Conservation (phyloP, 2,797 vertebrate species). For the Chloroceryle inda region DNA sequence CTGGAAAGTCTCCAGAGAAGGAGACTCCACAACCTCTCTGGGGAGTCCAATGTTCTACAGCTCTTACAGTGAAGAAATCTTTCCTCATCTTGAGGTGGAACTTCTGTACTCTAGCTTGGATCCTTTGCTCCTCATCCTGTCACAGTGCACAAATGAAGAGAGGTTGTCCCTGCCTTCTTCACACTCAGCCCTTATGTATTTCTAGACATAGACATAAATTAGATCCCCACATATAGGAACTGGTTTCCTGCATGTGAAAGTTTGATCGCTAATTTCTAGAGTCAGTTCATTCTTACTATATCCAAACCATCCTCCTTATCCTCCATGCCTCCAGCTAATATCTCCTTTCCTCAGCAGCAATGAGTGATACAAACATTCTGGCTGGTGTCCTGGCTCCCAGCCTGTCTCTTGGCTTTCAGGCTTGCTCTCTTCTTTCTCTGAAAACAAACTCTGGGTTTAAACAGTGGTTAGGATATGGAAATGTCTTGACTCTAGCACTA, state of each 20-base stretch:
- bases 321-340: accelerated
- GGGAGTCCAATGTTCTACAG: too few species aligned
- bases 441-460: neutral
- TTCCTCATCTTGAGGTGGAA: too few species aligned
- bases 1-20: too few species aligned
- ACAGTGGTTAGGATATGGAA: neutral
- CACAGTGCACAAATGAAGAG: too few species aligned
- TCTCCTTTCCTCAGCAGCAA: neutral
- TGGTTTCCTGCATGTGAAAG: neutral
- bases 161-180: too few species aligned
- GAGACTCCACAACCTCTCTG: too few species aligned
- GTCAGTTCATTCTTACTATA: neutral
- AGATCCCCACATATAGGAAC: neutral
- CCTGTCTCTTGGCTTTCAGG: neutral
- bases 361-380: neutral
- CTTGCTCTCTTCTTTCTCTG: neutral
- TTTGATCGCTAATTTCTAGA: neutral
- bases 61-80: too few species aligned
- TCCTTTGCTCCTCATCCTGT: too few species aligned
- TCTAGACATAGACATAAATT: too few species aligned
- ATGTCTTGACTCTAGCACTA: neutral
- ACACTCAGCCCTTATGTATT: too few species aligned
- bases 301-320: neutral
- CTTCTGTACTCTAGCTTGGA: too few species aligned
- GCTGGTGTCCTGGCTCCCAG: accelerated